Base-by-base conservation (phyloP, 2,888 invertebrate species). In the Vanessa cardui region DNA sequence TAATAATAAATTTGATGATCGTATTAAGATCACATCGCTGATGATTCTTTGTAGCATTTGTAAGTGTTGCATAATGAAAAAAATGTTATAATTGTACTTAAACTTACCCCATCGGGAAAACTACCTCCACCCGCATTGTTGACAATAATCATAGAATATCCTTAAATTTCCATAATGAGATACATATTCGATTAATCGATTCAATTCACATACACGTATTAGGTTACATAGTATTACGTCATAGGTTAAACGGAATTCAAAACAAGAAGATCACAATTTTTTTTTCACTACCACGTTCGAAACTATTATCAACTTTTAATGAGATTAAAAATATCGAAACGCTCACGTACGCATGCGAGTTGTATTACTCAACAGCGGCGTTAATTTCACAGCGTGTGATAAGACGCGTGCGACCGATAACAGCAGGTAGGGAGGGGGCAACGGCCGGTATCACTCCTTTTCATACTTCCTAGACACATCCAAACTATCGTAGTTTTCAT, bases 381-480 rank as follows among this genome's bases (percentile, higher is more conserved):
- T 65, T 72, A 66, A 70, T 76, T 78, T 69, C 73, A 73, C 73
- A 73, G 72, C 64, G 68, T 60, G 72, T 77, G 80, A 82, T 80
- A 80, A 75, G 72, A 65, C 75, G 77, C 77, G 77, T 77, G 76
- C 75, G 73, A 73, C 71, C 72, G 79, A 79, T 78, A 78, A 76
- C 69, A 52, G 64, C 73, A 70, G 75, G 74, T 74, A 70, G 67
- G 54, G 63, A 60, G 69, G 72, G 77, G 73, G 72, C 77, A 76
- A 75, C 75, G 77, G 49, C 75, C 77, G 70, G 62, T 74, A 76
- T 74, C 73, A 69, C 54, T 66, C 58, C 20, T 60, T 58, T 61
- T 63, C n/a, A 52, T 33, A 62, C 54, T 61, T 62, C 64, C 67
- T 58, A 58, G 26, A 64, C 66, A 12, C 15, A 45, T 2, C 9